Conservation (phyloP, 2,888 invertebrate species). For the Nysson spinosus region DNA sequence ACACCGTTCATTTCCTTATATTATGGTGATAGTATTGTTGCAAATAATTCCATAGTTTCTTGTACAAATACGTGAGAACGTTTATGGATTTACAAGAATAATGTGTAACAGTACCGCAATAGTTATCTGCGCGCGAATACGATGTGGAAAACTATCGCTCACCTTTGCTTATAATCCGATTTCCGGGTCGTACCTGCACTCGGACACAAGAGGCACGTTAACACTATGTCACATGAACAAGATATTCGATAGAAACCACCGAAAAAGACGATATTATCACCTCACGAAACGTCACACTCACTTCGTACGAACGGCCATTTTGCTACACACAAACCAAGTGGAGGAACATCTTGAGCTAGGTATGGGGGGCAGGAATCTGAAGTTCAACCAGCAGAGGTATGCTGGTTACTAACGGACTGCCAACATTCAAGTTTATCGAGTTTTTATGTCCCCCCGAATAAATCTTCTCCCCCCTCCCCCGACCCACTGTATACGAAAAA, state of each 20-base stretch:
- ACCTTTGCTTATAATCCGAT: constrained; percentile 31
- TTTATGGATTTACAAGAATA: constrained; percentile 4
- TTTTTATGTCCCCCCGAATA: no score
- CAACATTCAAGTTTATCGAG: constrained; percentile 9
- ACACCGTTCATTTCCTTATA: no score
- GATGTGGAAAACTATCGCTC: constrained; percentile 20
- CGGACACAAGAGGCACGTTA: constrained; percentile 37
- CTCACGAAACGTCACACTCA: constrained; percentile 70
- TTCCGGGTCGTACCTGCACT: constrained; percentile 29
- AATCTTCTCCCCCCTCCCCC: no score
- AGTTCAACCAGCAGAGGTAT: constrained; percentile 23
- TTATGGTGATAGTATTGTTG: no score
- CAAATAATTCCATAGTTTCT: background rate
- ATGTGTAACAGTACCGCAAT: constrained; percentile 30
- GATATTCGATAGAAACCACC: constrained; percentile 52
- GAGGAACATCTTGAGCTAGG: constrained; percentile 51
- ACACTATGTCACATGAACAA: constrained; percentile 50
- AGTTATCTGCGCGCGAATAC: constrained; percentile 39
- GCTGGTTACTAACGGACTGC: constrained; percentile 19
- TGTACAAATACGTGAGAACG: background rate
- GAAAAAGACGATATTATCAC: constrained; percentile 64
- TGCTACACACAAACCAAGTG: constrained; percentile 62
- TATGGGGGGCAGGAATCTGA: constrained; percentile 26
- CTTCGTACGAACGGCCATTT: constrained; percentile 70
- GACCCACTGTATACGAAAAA: no score